phyloP scores from a whole-genome alignment of 2,888 invertebrate species.

The Danaus chrysippus region DNA sequence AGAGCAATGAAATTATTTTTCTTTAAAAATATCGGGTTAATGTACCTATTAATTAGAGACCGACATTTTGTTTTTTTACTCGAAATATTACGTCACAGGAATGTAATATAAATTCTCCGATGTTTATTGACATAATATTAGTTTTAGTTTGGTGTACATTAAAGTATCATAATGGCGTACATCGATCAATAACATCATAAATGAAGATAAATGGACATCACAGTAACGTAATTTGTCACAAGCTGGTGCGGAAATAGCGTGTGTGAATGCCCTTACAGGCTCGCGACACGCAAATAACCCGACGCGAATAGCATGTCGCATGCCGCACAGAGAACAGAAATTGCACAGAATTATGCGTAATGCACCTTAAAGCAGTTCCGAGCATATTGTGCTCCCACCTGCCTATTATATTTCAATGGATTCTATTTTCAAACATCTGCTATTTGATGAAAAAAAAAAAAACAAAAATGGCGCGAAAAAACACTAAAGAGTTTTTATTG shows the following conservation, averaged over 20 bases:
- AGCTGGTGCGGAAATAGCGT: slow-evolving; percentile 33
- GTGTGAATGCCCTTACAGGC: slow-evolving; percentile 71
- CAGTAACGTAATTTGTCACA: slow-evolving; percentile 47
- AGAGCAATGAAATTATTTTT: slow-evolving; percentile 8
- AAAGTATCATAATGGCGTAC: not conserved
- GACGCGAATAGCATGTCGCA: slow-evolving; percentile 32
- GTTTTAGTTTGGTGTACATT: too few relatives aligned
- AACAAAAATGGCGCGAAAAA: too few relatives aligned
- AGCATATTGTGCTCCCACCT: too few relatives aligned
- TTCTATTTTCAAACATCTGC: too few relatives aligned
- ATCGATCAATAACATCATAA: slow-evolving; percentile 19
- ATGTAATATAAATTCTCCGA: too few relatives aligned
- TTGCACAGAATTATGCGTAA: slow-evolving; percentile 18
- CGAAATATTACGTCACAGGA: not conserved
- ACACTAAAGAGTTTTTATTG: too few relatives aligned
- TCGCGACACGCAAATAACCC: slow-evolving; percentile 73
- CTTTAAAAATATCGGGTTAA: slow-evolving; percentile 7
- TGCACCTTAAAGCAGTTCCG: not conserved
- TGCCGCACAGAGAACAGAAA: slow-evolving; percentile 30
- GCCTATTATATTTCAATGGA: too few relatives aligned
- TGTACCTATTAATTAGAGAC: slow-evolving; percentile 11
- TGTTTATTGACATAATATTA: too few relatives aligned
- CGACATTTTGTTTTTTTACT: not conserved
- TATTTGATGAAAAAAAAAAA: too few relatives aligned
- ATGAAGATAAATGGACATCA: slow-evolving; percentile 47